phyloP scores from a whole-genome alignment of 2,888 invertebrate species.

The Pegoplata infirma region DNA sequence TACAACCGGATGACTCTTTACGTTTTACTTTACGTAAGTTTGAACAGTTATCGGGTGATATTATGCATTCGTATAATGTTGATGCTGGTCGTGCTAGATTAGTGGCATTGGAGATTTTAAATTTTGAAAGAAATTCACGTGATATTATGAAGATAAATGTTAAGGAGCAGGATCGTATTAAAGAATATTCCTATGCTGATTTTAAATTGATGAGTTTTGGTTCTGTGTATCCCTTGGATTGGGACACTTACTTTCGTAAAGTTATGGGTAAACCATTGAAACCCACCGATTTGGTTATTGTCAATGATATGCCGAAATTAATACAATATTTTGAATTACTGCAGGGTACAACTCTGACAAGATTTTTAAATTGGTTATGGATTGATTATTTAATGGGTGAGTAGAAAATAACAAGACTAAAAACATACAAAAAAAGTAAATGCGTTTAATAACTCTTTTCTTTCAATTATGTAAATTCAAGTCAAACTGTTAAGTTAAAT shows the following conservation, averaged over 20 bases:
- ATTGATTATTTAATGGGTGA: conserved; percentile 74
- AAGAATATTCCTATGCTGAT: conserved; percentile 70
- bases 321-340: conserved; percentile 70
- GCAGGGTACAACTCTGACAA: conserved; percentile 69
- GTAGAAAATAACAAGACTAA: no score
- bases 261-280: conserved; percentile 71
- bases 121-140: conserved; percentile 72
- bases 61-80: conserved; percentile 70
- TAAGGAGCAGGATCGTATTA: conserved; percentile 60
- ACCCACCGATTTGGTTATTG: conserved; percentile 68
- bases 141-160: conserved; percentile 68
- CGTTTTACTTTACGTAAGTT: conserved; percentile 72
- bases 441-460: no score
- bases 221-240: conserved; percentile 67
- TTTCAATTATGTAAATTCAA: no score
- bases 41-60: conserved; percentile 71
- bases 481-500: no score
- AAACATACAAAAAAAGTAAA: no score
- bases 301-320: conserved; percentile 71
- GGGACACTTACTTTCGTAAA: conserved; percentile 73
- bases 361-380: conserved; percentile 75
- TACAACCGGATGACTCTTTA: conserved; percentile 67
- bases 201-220: conserved; percentile 68
- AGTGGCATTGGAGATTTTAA: conserved; percentile 72
- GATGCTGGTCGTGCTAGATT: conserved; percentile 71